These are phyloP conservation scores for Balaeniceps rex DNA, from an alignment of 2,113 vertebrate species.

Conservation along the genomic window DNA sequence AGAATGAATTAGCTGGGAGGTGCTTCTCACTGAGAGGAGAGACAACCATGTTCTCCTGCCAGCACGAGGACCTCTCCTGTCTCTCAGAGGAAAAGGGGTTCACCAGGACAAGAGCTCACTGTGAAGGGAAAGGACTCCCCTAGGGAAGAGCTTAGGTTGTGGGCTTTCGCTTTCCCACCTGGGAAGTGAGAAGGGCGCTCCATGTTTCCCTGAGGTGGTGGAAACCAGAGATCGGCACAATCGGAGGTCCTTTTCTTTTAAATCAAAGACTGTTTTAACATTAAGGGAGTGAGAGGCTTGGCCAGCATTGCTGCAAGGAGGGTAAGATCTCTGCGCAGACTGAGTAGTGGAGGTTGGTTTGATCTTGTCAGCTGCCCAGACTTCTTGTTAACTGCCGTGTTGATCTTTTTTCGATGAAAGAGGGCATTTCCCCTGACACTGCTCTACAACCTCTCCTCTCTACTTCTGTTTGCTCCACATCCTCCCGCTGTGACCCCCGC, in stretches of 20 bases:
- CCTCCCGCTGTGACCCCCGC: rapidly evolving
- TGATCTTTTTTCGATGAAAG: background rate
- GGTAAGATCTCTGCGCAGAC: background rate
- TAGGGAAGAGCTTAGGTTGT: background rate
- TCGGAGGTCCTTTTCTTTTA: background rate
- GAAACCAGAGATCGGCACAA: background rate
- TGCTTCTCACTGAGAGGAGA: background rate
- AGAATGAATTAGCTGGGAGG: background rate
- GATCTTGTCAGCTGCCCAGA: background rate
- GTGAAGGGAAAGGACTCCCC: background rate
- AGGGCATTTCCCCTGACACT: background rate
- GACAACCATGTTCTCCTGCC: background rate
- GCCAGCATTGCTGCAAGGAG: background rate
- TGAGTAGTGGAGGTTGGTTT: background rate
- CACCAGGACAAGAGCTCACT: background rate
- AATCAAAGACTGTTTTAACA: background rate
- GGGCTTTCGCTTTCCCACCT: background rate
- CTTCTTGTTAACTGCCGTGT: background rate
- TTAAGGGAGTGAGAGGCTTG: background rate
- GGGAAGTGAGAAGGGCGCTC: background rate
- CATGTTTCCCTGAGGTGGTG: background rate
- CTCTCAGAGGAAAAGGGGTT: background rate
- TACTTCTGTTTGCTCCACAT: background rate
- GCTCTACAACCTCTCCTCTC: background rate
- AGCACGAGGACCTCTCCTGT: background rate